These are phyloP conservation scores for Melanotaenia pygmaea DNA, from an alignment of 2,797 vertebrate genomes.

Conservation along the genomic window DNA sequence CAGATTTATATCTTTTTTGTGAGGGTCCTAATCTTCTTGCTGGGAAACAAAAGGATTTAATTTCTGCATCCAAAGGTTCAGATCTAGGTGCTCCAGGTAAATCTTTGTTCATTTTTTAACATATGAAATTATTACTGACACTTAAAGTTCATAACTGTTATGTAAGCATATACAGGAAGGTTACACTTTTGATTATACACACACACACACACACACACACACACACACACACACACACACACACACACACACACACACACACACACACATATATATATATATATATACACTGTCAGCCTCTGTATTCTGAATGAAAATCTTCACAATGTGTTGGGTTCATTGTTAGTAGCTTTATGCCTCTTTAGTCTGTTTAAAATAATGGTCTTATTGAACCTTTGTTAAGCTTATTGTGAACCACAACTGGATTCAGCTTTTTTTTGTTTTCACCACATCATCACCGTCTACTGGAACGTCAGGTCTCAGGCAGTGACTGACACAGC, in stretches of 20 bases:
- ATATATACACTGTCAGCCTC: background rate
- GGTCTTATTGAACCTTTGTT: constrained; percentile 30
- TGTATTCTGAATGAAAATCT: background rate
- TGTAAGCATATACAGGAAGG: background rate
- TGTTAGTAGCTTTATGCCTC: constrained; percentile 23
- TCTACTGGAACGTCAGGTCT: constrained; percentile 52
- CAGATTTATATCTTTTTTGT: background rate
- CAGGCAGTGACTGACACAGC: constrained; percentile 74
- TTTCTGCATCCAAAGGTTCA: background rate
- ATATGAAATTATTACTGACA: background rate
- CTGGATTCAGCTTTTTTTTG: constrained; percentile 36
- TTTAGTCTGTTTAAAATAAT: constrained; percentile 44
- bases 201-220: no score
- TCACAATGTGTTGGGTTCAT: constrained; percentile 16
- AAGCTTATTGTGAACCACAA: constrained; percentile 46
- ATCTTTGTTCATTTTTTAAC: background rate
- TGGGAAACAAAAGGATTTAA: background rate
- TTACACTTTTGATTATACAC: background rate
- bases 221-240: no score
- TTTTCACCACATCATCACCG: constrained; percentile 31
- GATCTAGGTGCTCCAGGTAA: background rate
- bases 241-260: no score
- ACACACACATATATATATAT: no score
- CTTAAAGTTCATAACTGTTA: no score
- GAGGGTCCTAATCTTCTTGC: background rate